phyloP scores from a whole-genome alignment of 2,113 vertebrate genomes.

The Oncorhynchus nerka region DNA sequence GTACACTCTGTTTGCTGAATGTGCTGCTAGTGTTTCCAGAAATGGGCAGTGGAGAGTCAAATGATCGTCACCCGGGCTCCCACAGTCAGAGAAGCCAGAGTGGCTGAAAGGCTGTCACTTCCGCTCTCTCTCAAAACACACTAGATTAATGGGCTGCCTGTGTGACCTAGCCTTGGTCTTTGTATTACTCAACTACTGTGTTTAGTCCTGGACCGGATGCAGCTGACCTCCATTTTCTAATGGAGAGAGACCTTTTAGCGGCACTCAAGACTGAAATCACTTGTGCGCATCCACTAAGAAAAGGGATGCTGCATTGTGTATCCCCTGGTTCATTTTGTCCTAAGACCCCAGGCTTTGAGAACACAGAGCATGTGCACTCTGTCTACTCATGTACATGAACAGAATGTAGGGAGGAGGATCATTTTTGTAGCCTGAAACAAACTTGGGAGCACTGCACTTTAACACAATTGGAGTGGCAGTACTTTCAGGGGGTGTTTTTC shows the following conservation, averaged over 20 bases:
- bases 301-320: slow-evolving; percentile 2
- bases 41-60: slow-evolving; percentile 34
- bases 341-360: slow-evolving; percentile 50
- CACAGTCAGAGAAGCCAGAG: slow-evolving; percentile 39
- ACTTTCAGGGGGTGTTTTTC: slow-evolving; percentile 23
- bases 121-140: slow-evolving; percentile 48
- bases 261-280: slow-evolving; percentile 63
- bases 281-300: slow-evolving; percentile 44
- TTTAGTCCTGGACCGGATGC: slow-evolving; percentile 58
- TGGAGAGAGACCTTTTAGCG: slow-evolving; percentile 62
- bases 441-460: slow-evolving; percentile 38
- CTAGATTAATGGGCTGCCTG: slow-evolving; percentile 55
- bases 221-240: slow-evolving; percentile 67
- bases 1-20: slow-evolving; percentile 1
- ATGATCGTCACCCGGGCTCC: slow-evolving; percentile 21
- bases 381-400: slow-evolving; percentile 57
- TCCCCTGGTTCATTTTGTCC: slow-evolving; percentile 12
- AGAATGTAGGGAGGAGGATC: slow-evolving; percentile 33
- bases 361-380: slow-evolving; percentile 61
- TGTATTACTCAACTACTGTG: slow-evolving; percentile 60
- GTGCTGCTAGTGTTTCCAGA: slow-evolving; percentile 32
- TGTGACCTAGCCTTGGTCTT: slow-evolving; percentile 45
- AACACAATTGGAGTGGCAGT: slow-evolving; percentile 36
- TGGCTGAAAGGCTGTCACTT: slow-evolving; percentile 55
- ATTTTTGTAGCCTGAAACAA: slow-evolving; percentile 48